Base-by-base conservation (phyloP, 2,113 vertebrate genomes). In the Promerops cafer region DNA sequence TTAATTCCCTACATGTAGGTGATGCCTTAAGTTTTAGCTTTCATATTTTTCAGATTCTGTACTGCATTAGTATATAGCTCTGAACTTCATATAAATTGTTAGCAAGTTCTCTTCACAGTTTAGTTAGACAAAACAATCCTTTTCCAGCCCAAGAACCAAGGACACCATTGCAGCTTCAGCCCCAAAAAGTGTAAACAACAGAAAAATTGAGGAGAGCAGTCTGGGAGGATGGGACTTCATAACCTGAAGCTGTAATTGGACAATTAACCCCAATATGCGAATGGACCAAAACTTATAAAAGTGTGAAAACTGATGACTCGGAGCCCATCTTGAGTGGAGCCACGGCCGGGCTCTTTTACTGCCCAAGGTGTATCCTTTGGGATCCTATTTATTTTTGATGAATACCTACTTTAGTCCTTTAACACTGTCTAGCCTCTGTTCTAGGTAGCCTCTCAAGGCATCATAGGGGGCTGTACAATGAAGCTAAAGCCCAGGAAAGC, bases 271-370 rank as follows among this genome's bases (percentile, higher is more conserved):
- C 52, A 56, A 27, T 27, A n/a, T 54, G 30, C 26, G 42, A 71
- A 54, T 27, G 7, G 23, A 72, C 9, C 70, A 56, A 56, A 72
- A 56, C 6, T 20, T 19, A n/a, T 16, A n/a, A 27, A 56, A 72
- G 31, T 56, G 2, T 33, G 7, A 44, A 20, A 56, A 56, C 6
- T 10, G 0, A 1, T 72, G 17, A 20, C 23, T 5, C 6, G 1
- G 20, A 1, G 2, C 27, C 17, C 39, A 56, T 44, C 23, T 21
- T 44, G 30, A 39, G 23, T 56, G 10, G 15, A 54, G 52, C 40
- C 39, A 15, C 3, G 6, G 5, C 30, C 10, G 4, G 39, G 39
- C 9, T 20, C 52, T 42, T 26, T 22, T 26, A 26, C 30, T 72
- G 39, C 7, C 17, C 39, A n/a, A 72, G 23, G 30, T 56, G 39